Evolutionary conservation across 2,888 invertebrate genomes (phyloP).

Genomic region (Agrilus cyanescens): DNA sequence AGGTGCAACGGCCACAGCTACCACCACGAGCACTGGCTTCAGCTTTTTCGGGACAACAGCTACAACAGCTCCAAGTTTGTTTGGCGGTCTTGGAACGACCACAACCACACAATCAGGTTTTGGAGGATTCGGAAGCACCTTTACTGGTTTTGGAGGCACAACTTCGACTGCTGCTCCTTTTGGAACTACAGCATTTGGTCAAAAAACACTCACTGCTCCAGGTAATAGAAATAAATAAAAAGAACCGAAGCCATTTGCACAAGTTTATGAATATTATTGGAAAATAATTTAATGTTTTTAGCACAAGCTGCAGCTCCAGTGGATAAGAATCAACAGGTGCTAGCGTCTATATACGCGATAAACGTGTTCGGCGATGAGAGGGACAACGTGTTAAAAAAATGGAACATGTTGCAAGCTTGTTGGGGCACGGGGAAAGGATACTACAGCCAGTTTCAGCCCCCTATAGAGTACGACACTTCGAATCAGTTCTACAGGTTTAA

Average conservation of each 20-base stretch:
- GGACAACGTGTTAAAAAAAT: slow-evolving; percentile 83
- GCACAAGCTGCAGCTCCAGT: slow-evolving; percentile 20
- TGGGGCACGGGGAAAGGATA: slow-evolving; percentile 80
- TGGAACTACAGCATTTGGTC: slow-evolving; percentile 13
- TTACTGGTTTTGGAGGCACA: slow-evolving; percentile 32
- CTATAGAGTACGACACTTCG: slow-evolving; percentile 74
- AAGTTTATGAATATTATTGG: background rate
- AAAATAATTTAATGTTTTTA: slow-evolving; percentile 7
- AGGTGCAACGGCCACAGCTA: slow-evolving; percentile 18
- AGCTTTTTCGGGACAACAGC: slow-evolving; percentile 25
- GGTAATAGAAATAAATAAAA: background rate
- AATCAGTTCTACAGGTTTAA: slow-evolving; percentile 92
- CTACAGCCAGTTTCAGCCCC: slow-evolving; percentile 62
- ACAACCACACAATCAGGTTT: slow-evolving; percentile 16
- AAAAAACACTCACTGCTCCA: slow-evolving; percentile 6
- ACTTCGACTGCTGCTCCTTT: slow-evolving; percentile 25
- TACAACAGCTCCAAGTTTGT: slow-evolving; percentile 19
- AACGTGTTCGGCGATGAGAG: slow-evolving; percentile 90
- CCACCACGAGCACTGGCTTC: slow-evolving; percentile 21
- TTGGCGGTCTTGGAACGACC: slow-evolving; percentile 35
- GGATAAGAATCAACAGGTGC: slow-evolving; percentile 32
- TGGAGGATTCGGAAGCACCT: too few relatives aligned
- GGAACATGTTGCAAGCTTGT: slow-evolving; percentile 87
- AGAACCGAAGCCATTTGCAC: background rate
- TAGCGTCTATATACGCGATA: slow-evolving; percentile 36